Percentiles rank a stretch among this genome's conserved stretches.
These are phyloP conservation scores for Phoxinus phoxinus DNA, from an alignment of 2,113 vertebrate species.

Conservation along the genomic window DNA sequence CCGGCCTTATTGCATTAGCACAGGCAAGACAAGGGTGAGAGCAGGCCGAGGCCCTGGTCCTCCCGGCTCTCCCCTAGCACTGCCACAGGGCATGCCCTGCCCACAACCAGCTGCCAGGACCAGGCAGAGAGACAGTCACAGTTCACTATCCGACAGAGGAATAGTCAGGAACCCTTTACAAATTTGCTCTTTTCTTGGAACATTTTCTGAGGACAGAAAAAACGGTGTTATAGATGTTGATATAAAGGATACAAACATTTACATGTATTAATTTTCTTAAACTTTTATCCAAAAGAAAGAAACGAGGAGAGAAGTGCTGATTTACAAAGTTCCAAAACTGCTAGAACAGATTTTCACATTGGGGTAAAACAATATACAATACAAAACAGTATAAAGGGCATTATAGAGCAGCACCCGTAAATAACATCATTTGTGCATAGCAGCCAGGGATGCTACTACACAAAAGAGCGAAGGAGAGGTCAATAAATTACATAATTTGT, in stretches of 20 bases:
- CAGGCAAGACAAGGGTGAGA: conserved; percentile 65
- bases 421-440: conserved; percentile 27
- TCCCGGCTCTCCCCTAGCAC: conserved; percentile 75
- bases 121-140: conserved; percentile 64
- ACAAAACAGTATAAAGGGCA: conserved; percentile 19
- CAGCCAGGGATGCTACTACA: not conserved
- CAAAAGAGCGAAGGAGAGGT: conserved; percentile 18
- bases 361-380: conserved; percentile 20
- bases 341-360: not conserved
- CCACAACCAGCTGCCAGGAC: conserved; percentile 77
- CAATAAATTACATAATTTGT: conserved; percentile 41
- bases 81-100: conserved; percentile 80
- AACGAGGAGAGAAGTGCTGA: conserved; percentile 10
- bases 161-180: not conserved
- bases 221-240: not conserved
- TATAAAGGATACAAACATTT: not conserved
- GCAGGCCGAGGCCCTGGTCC: conserved; percentile 68
- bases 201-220: not conserved
- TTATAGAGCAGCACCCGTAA: conserved; percentile 6
- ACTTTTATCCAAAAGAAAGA: conserved; percentile 2
- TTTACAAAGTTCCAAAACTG: conserved; percentile 9
- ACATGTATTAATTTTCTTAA: not conserved
- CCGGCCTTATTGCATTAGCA: conserved; percentile 77
- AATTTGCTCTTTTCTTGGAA: conserved; percentile 27
- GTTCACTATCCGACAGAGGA: conserved; percentile 49